phyloP scores from a whole-genome alignment of 2,113 vertebrate genomes.

The Macrotis lagotis region DNA sequence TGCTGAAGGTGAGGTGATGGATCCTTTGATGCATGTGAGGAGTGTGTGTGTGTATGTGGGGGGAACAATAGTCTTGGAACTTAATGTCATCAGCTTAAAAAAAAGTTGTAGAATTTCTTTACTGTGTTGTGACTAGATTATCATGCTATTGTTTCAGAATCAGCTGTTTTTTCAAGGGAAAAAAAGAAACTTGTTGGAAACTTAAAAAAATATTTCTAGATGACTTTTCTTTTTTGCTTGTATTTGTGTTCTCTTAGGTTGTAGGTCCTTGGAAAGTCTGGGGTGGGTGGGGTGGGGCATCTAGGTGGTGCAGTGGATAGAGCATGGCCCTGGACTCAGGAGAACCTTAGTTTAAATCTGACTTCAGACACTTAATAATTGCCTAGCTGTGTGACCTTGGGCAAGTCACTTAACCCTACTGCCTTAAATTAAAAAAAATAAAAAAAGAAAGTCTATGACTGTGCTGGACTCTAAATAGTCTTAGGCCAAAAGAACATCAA shows the following conservation, averaged over 20 bases:
- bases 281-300: no score
- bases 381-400: no score
- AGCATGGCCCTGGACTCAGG: no score
- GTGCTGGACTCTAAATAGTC: neutral
- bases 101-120: neutral
- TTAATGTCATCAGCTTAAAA: neutral
- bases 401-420: no score
- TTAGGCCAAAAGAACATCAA: neutral
- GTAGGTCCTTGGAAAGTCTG: neutral
- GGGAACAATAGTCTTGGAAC: neutral
- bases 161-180: neutral
- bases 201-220: neutral
- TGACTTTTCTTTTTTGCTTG: neutral
- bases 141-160: no score
- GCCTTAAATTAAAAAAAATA: no score
- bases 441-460: neutral
- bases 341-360: no score
- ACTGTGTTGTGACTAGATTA: neutral
- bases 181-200: neutral
- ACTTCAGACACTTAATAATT: no score
- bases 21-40: no score
- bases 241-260: neutral
- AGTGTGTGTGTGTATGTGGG: no score
- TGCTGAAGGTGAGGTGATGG: neutral
- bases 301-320: no score